These are phyloP conservation scores for Rapana venosa DNA, from an alignment of 2,888 invertebrate species.

Conservation along the genomic window DNA sequence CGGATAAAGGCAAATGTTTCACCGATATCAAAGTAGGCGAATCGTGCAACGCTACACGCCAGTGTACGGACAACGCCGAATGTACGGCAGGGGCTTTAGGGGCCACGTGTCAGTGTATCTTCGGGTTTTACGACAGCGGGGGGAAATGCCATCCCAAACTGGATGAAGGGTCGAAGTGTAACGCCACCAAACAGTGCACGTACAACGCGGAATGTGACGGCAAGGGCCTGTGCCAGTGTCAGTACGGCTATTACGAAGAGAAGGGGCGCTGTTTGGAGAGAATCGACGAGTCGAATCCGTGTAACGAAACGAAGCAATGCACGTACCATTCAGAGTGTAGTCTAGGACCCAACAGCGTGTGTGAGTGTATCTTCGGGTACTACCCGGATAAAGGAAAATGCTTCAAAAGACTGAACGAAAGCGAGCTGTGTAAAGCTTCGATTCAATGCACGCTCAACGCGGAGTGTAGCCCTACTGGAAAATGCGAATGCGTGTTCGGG, in stretches of 20 bases:
- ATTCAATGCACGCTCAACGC: constrained; percentile 48
- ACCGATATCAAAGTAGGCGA: constrained; percentile 30
- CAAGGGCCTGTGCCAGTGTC: constrained; percentile 40
- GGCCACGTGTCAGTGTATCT: constrained; percentile 30
- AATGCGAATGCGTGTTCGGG: constrained; percentile 45
- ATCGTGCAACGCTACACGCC: constrained; percentile 37
- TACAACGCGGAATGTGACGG: constrained; percentile 37
- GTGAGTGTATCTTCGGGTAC: constrained; percentile 33
- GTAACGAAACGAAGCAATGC: constrained; percentile 39
- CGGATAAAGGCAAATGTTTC: constrained; percentile 35
- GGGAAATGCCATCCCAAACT: constrained; percentile 40
- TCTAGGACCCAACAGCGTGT: constrained; percentile 39
- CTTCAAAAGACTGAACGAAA: constrained; percentile 41
- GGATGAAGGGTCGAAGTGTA: constrained; percentile 33
- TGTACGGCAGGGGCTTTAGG: constrained; percentile 9
- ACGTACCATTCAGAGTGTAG: constrained; percentile 35
- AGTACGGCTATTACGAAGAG: constrained; percentile 40
- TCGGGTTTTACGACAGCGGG: constrained; percentile 31
- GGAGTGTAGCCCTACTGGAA: constrained; percentile 39
- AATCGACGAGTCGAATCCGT: constrained; percentile 33
- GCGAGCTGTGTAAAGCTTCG: constrained; percentile 41
- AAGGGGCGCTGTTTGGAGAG: constrained; percentile 21
- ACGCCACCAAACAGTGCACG: constrained; percentile 45
- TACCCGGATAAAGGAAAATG: constrained; percentile 43
- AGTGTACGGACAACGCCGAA: constrained; percentile 46